phyloP scores from a whole-genome alignment of 2,888 invertebrate species.

The Coecobrya sp. region DNA sequence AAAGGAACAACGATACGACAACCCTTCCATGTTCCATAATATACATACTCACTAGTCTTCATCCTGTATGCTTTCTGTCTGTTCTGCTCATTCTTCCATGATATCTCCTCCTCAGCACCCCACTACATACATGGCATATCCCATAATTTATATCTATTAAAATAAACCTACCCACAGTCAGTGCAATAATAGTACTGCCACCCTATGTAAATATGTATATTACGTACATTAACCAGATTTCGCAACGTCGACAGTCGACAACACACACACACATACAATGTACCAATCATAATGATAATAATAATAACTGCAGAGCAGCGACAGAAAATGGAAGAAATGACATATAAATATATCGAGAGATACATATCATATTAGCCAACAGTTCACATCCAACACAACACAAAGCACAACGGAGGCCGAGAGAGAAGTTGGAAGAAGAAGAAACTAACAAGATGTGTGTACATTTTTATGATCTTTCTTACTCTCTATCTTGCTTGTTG shows the following conservation, averaged over 20 bases:
- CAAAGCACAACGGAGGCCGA: background rate
- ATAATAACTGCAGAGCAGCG: constrained; percentile 25
- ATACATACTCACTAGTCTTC: too few relatives aligned
- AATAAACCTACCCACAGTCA: background rate
- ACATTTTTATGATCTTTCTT: constrained; percentile 42
- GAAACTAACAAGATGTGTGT: constrained; percentile 45
- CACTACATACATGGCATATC: background rate
- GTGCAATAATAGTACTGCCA: background rate
- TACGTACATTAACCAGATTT: constrained; percentile 73
- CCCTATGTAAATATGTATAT: background rate
- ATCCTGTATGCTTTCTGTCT: background rate
- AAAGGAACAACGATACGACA: background rate
- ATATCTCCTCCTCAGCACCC: constrained; percentile 21
- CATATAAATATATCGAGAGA: constrained; percentile 33
- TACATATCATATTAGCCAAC: constrained; percentile 20
- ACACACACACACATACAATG: constrained; percentile 42
- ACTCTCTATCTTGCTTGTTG: constrained; percentile 1
- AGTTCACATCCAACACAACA: background rate
- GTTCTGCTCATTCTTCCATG: constrained; percentile 47
- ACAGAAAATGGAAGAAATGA: constrained; percentile 7
- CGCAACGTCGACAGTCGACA: constrained; percentile 8
- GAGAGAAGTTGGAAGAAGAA: background rate
- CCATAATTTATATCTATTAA: constrained; percentile 56
- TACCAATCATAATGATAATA: constrained; percentile 37
- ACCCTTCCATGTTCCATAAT: constrained; percentile 10